Evolutionary conservation across 2,797 vertebrate species (phyloP), one percentile per base, ranked within the genome.

Genomic region (Halcyon smyrnensis): DNA sequence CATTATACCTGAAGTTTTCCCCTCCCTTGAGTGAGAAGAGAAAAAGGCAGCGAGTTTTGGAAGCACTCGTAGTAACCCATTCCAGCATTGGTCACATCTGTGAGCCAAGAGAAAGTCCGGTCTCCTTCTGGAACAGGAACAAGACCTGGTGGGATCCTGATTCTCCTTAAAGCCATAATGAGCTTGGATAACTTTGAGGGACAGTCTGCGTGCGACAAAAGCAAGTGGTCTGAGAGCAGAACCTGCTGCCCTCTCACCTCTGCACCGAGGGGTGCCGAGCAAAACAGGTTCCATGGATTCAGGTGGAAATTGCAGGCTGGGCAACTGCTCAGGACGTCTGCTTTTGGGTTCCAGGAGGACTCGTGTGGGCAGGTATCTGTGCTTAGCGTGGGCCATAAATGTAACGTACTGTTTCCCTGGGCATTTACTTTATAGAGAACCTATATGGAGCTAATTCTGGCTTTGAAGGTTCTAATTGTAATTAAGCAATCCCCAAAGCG

Each of bases 91-190:
- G 24, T 43, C 68, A 64, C 30, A 27, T 3, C 50, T 3, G 3
- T 1, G 5, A 81, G 32, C n/a, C 83, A 41, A 10, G 7, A 32
- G 36, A 39, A 48, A 24, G n/a, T 2, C 32, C 36, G 19, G 2
- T n/a, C 21, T 27, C 13, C 7, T 45, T 89, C 57, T 36, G 0
- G 1, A 1, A 65, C 51, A 84, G n/a, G 12, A 80, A 9, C 53
- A 8, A 0, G 2, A 4, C 30, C 54, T 27, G 3, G 1, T 13
- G 65, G 34, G 45, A n/a, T 70, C 32, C 65, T 9, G 5, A 2
- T 54, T 27, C 24, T 65, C 24, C 54, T 53, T 46, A 57, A 65
- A 36, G 74, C 63, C 54, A 23, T 23, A 14, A 1, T 15, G 60
- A 46, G 12, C 53, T 87, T 2, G 5, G 69, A 0, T 24, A 39